Percentiles rank a stretch among this genome's conserved stretches.
phyloP scores from a whole-genome alignment of 2,797 vertebrate species.

The Parauchenoglanis punctatus region DNA sequence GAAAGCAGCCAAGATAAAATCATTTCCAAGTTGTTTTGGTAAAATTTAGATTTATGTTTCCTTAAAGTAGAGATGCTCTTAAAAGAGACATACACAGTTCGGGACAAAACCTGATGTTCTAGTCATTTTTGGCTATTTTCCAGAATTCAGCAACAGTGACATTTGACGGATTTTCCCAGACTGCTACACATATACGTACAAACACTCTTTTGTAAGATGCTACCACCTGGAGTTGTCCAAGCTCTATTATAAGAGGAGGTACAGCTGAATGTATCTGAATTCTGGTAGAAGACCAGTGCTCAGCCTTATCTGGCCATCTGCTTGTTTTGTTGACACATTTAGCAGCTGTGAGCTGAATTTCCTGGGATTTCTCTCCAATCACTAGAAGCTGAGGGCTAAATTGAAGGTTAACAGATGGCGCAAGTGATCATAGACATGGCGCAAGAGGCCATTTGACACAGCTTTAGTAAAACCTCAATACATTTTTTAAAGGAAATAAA shows the following conservation, averaged over 20 bases:
- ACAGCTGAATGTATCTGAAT: conserved; percentile 5
- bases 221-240: neutral
- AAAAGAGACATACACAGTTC: neutral
- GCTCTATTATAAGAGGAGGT: conserved; percentile 7
- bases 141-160: no score
- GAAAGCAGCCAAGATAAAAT: neutral
- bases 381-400: conserved; percentile 57
- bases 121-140: neutral
- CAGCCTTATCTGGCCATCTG: conserved; percentile 67
- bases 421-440: conserved; percentile 44
- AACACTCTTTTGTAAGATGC: neutral
- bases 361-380: conserved; percentile 61
- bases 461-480: conserved; percentile 23
- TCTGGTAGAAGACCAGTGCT: conserved; percentile 42
- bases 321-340: conserved; percentile 66
- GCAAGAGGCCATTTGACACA: conserved; percentile 48
- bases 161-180: neutral
- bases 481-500: conserved; percentile 1
- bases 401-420: conserved; percentile 59
- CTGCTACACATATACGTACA: neutral
- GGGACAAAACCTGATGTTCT: neutral
- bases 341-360: conserved; percentile 60
- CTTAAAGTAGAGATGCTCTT: neutral
- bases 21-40: neutral
- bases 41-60: neutral